Evolutionary conservation across 2,113 vertebrate genomes (phyloP).

Genomic region (Nesogale talazaci): DNA sequence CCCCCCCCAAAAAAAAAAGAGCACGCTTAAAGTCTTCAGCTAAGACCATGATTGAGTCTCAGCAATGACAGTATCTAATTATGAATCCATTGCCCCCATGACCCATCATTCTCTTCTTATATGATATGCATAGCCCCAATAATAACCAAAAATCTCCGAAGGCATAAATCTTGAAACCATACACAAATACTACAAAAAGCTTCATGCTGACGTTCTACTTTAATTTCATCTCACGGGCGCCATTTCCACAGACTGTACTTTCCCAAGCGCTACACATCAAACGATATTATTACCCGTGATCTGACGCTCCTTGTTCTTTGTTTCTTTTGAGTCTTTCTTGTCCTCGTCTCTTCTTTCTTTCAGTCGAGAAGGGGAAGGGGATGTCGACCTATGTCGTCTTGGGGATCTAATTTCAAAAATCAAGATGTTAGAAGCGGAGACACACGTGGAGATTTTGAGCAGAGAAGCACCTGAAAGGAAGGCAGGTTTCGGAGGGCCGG

Average conservation of each 20-base stretch:
- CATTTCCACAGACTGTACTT: conserved; percentile 8
- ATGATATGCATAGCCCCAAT: neutral
- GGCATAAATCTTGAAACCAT: conserved; percentile 25
- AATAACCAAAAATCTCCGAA: conserved; percentile 20
- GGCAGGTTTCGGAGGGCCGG: neutral
- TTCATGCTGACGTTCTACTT: conserved; percentile 33
- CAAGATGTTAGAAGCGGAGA: conserved; percentile 7
- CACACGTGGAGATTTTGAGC: neutral
- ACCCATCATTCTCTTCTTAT: neutral
- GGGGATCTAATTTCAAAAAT: conserved; percentile 88
- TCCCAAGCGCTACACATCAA: neutral
- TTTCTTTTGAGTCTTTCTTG: conserved; percentile 89
- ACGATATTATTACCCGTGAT: conserved; percentile 93
- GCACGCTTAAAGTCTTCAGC: neutral
- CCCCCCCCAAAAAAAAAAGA: no score
- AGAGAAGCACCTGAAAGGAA: neutral
- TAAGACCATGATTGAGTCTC: neutral
- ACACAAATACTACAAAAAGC: conserved; percentile 23
- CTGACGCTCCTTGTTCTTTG: conserved; percentile 92
- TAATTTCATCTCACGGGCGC: conserved; percentile 25
- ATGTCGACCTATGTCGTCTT: conserved; percentile 92
- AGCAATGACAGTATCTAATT: neutral
- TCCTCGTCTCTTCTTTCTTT: conserved; percentile 95
- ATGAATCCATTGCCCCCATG: conserved; percentile 24
- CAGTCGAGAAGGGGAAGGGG: conserved; percentile 89